Evolutionary conservation across 2,888 invertebrate genomes (phyloP).

Genomic region (Apamea monoglypha): DNA sequence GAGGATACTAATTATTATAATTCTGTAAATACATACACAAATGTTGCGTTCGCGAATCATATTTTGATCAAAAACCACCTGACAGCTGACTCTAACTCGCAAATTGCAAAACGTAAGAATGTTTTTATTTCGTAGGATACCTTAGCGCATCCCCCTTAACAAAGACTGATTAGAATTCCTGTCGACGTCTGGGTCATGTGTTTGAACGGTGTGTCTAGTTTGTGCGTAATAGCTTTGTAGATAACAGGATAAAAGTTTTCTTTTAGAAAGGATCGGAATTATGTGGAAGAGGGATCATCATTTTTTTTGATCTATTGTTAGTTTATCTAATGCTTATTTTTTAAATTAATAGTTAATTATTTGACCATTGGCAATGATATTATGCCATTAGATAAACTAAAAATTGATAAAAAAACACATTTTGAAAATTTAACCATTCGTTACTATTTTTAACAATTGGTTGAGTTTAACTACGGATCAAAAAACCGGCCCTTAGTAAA

Average conservation of each 20-base stretch:
- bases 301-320: background rate
- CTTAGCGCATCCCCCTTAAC: background rate
- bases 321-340: too few relatives aligned
- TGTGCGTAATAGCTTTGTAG: conserved; percentile 6
- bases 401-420: too few relatives aligned
- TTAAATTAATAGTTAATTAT: too few relatives aligned
- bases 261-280: background rate
- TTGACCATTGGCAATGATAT: too few relatives aligned
- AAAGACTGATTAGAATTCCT: conserved; percentile 31
- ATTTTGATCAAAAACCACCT: background rate
- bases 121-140: background rate
- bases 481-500: background rate
- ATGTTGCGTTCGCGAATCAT: background rate
- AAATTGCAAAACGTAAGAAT: background rate
- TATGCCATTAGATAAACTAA: too few relatives aligned
- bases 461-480: too few relatives aligned
- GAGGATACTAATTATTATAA: background rate
- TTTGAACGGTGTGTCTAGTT: background rate
- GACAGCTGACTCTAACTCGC: background rate
- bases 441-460: too few relatives aligned
- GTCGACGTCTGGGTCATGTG: conserved; percentile 5
- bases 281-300: background rate
- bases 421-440: too few relatives aligned
- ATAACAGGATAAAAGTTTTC: background rate
- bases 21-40: background rate